Percentiles rank a stretch among this genome's conserved stretches.
Conservation (phyloP, 1,140 invertebrate genomes). For the Diorhabda elongata region DNA sequence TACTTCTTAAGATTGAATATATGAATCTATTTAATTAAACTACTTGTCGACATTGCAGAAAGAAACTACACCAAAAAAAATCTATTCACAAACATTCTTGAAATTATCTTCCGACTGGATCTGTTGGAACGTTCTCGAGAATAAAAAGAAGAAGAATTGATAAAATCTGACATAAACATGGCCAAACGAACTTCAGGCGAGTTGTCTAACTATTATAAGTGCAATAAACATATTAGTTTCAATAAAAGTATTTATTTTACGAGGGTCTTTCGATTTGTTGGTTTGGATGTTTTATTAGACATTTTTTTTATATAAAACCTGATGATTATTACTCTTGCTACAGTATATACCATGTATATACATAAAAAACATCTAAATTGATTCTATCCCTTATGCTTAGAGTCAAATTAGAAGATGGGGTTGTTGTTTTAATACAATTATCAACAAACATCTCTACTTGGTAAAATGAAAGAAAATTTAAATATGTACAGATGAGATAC, state of each 20-base stretch:
- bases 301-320: too few relatives aligned
- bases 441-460: too few relatives aligned
- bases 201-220: slow-evolving; percentile 6
- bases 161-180: slow-evolving; percentile 6
- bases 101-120: slow-evolving; percentile 5
- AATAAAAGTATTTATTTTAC: neutral
- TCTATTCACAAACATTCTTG: slow-evolving; percentile 2
- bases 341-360: too few relatives aligned
- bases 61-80: slow-evolving; percentile 7
- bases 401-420: too few relatives aligned
- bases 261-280: too few relatives aligned
- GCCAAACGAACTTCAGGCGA: neutral
- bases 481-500: too few relatives aligned
- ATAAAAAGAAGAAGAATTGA: slow-evolving; percentile 1
- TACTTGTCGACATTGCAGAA: neutral
- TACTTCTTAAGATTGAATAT: neutral
- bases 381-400: too few relatives aligned
- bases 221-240: neutral
- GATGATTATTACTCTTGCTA: too few relatives aligned
- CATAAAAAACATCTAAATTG: too few relatives aligned
- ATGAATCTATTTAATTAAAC: slow-evolving; percentile 5
- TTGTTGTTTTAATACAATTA: too few relatives aligned
- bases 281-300: too few relatives aligned
- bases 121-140: slow-evolving; percentile 6
- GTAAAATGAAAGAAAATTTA: too few relatives aligned